Evolutionary conservation across 2,888 invertebrate genomes (phyloP).

Genomic region (Prosapia bicincta): DNA sequence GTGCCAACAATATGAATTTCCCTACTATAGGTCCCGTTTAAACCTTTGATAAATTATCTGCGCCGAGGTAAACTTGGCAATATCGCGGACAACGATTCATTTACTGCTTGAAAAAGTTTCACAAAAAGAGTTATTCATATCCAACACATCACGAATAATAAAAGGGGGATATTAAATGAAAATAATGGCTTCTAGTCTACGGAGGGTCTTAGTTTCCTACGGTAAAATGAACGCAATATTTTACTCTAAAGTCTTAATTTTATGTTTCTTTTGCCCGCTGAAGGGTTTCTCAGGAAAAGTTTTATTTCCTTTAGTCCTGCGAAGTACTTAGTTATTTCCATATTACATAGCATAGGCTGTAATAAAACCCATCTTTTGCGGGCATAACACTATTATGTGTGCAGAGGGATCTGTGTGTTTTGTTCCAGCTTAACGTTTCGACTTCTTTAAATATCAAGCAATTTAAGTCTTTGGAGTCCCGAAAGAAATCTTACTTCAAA

Average conservation of each 20-base stretch:
- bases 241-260: neutral
- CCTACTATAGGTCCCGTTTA: neutral
- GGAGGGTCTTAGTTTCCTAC: neutral
- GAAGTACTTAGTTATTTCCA: neutral
- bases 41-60: neutral
- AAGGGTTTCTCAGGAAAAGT: neutral
- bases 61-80: neutral
- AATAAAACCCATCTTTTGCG: neutral
- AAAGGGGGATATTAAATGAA: neutral
- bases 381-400: too few species aligned
- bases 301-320: neutral
- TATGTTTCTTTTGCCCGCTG: neutral
- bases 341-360: neutral
- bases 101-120: neutral
- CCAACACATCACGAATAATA: neutral
- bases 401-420: too few species aligned
- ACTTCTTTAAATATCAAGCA: too few species aligned
- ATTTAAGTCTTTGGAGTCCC: too few species aligned
- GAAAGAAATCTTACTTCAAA: too few species aligned
- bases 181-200: neutral
- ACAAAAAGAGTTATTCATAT: neutral
- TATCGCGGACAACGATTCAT: neutral
- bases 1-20: neutral
- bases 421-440: too few species aligned
- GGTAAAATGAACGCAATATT: neutral